Evolutionary conservation across 2,113 vertebrate genomes (phyloP).

Genomic region (Pontoporia blainvillei): DNA sequence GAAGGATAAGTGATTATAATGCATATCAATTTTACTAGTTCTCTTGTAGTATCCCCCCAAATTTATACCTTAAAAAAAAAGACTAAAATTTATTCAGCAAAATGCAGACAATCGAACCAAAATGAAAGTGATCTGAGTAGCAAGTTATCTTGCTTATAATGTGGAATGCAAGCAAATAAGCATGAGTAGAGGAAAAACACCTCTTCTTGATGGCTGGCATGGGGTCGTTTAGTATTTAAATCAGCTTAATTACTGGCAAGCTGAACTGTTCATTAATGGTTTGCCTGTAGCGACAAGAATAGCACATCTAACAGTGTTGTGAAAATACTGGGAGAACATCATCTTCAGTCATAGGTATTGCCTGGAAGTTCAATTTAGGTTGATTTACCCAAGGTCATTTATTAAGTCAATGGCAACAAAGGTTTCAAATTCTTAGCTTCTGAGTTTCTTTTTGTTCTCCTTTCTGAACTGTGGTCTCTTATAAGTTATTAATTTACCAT

Average conservation of each 20-base stretch:
- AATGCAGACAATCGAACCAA: background rate
- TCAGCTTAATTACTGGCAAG: background rate
- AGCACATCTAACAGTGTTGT: background rate
- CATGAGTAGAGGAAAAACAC: background rate
- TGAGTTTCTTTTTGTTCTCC: background rate
- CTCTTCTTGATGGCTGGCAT: background rate
- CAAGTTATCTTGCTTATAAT: background rate
- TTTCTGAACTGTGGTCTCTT: background rate
- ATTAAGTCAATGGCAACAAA: background rate
- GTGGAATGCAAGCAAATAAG: background rate
- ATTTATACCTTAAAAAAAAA: conserved; percentile 2
- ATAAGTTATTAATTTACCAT: background rate
- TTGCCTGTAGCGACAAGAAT: background rate
- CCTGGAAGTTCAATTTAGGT: background rate
- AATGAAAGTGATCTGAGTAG: background rate
- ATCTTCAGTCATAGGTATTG: background rate
- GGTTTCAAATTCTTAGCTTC: background rate
- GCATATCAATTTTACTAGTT: background rate
- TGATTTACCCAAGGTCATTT: background rate
- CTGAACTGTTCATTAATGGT: conserved; percentile 2
- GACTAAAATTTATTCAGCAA: background rate
- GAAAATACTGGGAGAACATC: background rate
- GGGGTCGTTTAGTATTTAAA: conserved; percentile 35
- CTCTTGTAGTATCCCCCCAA: background rate
- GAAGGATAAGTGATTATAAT: background rate